Conservation (phyloP, 2,797 vertebrate genomes). For the Chelon auratus region DNA sequence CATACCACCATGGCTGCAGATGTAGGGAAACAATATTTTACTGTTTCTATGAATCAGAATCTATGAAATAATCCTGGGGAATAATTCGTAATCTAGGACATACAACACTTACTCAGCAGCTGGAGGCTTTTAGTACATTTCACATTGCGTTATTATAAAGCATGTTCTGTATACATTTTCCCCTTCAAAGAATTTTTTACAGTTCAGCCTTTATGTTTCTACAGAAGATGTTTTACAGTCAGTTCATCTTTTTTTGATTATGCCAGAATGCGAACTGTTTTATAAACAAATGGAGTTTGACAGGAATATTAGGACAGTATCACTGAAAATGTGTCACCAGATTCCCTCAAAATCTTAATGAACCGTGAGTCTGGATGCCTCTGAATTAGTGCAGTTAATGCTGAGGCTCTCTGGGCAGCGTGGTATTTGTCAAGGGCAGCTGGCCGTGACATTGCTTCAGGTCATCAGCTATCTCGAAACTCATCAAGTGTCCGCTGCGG, state of each 20-base stretch:
- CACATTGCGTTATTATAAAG: neutral
- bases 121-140: neutral
- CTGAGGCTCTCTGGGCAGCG: constrained; percentile 5
- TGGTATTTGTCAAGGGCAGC: constrained; percentile 20
- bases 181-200: neutral
- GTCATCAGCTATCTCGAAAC: constrained; percentile 26
- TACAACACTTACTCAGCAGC: neutral
- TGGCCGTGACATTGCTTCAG: constrained; percentile 26
- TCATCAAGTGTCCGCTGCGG: neutral
- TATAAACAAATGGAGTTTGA: neutral
- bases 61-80: neutral
- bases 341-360: neutral
- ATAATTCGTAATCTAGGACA: neutral
- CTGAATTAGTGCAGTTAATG: neutral
- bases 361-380: neutral
- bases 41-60: neutral
- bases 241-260: neutral
- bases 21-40: constrained; percentile 1
- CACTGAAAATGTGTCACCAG: neutral
- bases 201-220: too few relatives aligned
- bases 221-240: neutral
- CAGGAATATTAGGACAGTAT: neutral
- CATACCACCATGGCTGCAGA: neutral
- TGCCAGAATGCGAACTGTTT: neutral
- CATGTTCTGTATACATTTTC: neutral